Conservation (phyloP, 1,140 invertebrate genomes). For the Temnothorax longispinosus region DNA sequence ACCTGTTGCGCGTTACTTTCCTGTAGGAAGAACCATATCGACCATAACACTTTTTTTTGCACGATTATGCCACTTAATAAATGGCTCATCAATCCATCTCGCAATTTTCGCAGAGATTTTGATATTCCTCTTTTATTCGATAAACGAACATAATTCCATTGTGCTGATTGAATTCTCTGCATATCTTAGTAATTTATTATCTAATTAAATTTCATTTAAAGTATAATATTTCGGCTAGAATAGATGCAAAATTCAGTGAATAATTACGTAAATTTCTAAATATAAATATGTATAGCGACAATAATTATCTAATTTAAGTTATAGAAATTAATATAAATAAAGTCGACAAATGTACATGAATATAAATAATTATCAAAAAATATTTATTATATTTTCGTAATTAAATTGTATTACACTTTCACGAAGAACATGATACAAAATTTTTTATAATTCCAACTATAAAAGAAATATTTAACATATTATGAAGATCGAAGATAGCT, state of each 20-base stretch:
- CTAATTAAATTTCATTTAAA: neutral
- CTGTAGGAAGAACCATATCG: conserved; percentile 64
- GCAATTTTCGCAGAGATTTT: neutral
- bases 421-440: neutral
- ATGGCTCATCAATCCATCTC: neutral
- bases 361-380: neutral
- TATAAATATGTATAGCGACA: neutral
- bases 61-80: conserved; percentile 9
- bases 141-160: neutral
- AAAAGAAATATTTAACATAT: neutral
- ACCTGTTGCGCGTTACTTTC: conserved; percentile 72
- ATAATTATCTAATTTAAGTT: neutral
- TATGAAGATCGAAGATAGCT: neutral
- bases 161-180: neutral
- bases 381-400: neutral
- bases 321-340: conserved; percentile 9
- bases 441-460: neutral
- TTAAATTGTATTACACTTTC: neutral
- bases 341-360: neutral
- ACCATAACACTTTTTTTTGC: conserved; percentile 47
- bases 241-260: neutral
- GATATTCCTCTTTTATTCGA: neutral
- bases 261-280: neutral
- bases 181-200: conserved; percentile 2
- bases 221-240: neutral